A percentile compares a stretch with the other conserved stretches of the same genome.
phyloP scores from a whole-genome alignment of 2,888 invertebrate genomes.

The Hololepta plana region DNA sequence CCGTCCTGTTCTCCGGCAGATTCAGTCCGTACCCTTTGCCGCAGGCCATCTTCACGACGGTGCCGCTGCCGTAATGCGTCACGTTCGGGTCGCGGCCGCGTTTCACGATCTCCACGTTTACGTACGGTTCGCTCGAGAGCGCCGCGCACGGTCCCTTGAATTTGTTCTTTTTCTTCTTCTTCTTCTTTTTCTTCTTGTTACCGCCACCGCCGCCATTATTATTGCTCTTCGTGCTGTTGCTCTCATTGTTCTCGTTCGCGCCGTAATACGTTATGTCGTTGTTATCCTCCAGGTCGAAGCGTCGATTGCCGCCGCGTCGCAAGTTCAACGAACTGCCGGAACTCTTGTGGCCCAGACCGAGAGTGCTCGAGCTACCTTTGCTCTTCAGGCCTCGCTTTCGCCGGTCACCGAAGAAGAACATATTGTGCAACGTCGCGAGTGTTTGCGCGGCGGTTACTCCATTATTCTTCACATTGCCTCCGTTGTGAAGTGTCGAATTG shows the following conservation, averaged over 20 bases:
- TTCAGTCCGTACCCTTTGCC: slow-evolving; percentile 62
- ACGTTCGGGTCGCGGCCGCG: slow-evolving; percentile 51
- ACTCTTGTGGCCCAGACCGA: slow-evolving; percentile 16
- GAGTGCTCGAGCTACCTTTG: slow-evolving; percentile 11
- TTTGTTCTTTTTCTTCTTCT: slow-evolving; percentile 11
- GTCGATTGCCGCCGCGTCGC: slow-evolving; percentile 17
- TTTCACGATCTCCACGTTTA: slow-evolving; percentile 52
- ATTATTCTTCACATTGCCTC: too few relatives aligned
- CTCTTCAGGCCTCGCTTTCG: slow-evolving; percentile 11
- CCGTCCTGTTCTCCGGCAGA: slow-evolving; percentile 52
- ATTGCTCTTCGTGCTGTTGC: slow-evolving; percentile 15
- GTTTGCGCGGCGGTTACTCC: too few relatives aligned
- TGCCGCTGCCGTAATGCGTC: slow-evolving; percentile 58
- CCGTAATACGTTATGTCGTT: slow-evolving; percentile 11
- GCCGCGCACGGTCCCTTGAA: slow-evolving; percentile 47
- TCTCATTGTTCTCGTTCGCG: too few relatives aligned
- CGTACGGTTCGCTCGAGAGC: slow-evolving; percentile 42
- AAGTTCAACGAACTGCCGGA: slow-evolving; percentile 18
- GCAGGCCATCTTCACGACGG: slow-evolving; percentile 57
- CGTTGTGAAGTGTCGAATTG: slow-evolving; percentile 10
- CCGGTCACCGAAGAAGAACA: too few relatives aligned
- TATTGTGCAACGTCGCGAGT: too few relatives aligned
- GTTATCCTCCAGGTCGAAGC: slow-evolving; percentile 12
- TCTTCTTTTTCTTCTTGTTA: slow-evolving; percentile 12
- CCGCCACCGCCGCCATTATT: slow-evolving; percentile 13